phyloP scores from a whole-genome alignment of 2,113 vertebrate species.

The Tragulus kanchil region DNA sequence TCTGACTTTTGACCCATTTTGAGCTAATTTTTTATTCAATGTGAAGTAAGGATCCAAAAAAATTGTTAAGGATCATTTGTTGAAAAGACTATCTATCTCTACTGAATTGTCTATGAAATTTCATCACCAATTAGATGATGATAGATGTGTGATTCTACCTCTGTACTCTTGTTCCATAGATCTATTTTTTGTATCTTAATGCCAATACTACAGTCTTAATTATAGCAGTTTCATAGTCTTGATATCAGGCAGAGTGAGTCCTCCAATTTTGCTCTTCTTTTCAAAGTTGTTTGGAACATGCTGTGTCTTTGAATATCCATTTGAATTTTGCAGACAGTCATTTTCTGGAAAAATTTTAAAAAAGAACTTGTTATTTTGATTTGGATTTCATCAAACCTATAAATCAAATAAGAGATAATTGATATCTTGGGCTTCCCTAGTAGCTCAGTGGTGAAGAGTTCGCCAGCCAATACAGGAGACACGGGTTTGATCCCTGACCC shows the following conservation, averaged over 20 bases:
- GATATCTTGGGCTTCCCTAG: not conserved
- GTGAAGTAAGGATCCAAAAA: not conserved
- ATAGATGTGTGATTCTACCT: not conserved
- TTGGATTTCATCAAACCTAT: not conserved
- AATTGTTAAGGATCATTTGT: not conserved
- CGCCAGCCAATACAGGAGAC: too few species aligned
- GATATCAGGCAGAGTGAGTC: not conserved
- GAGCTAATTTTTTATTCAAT: not conserved
- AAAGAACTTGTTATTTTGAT: not conserved
- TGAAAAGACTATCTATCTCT: not conserved
- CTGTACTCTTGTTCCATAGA: not conserved
- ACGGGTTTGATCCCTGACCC: too few species aligned
- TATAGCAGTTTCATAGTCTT: not conserved
- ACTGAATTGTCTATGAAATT: slow-evolving; percentile 12
- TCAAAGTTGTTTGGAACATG: not conserved
- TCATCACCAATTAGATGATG: not conserved
- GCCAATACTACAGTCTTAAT: not conserved
- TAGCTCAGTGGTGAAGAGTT: too few species aligned
- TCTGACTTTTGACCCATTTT: not conserved
- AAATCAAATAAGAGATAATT: not conserved
- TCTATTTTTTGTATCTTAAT: not conserved
- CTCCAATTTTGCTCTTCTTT: not conserved
- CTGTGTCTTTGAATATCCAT: not conserved
- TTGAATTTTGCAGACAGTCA: not conserved
- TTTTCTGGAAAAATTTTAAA: not conserved